Evolutionary conservation across 2,113 vertebrate species (phyloP).

Genomic region (zebrafish (Danio rerio)): GRCz12tu NC_133194.1:1192501-1193000

Average conservation of each 20-base stretch:
- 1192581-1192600: too few relatives aligned
- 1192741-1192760: neutral
- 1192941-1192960: conserved; percentile 1
- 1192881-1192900: neutral
- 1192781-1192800: conserved; percentile 12
- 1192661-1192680: too few relatives aligned
- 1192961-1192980: neutral
- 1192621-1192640: too few relatives aligned
- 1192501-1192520: too few relatives aligned
- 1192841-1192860: neutral
- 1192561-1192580: too few relatives aligned
- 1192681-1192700: neutral
- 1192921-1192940: conserved; percentile 4
- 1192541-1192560: too few relatives aligned
- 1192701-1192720: neutral
- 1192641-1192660: too few relatives aligned
- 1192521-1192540: too few relatives aligned
- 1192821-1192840: neutral
- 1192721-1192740: neutral
- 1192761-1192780: neutral
- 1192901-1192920: neutral
- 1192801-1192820: neutral
- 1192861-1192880: neutral
- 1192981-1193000: neutral
- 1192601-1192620: too few relatives aligned